Evolutionary conservation across 2,888 invertebrate species (phyloP).

Genomic region (Drosophila fulvimacula): DNA sequence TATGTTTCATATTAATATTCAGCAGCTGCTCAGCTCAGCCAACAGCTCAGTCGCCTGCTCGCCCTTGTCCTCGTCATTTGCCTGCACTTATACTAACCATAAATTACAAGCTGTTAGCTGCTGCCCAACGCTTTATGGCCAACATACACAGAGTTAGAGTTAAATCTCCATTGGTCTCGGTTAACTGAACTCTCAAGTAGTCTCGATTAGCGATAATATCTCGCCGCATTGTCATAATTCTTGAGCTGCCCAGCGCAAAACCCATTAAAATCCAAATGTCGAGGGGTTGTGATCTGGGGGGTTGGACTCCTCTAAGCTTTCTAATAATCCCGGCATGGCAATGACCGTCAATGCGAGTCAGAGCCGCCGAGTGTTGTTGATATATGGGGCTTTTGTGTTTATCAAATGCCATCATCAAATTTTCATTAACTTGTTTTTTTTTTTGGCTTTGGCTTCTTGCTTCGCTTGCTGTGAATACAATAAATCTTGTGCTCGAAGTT

Average conservation of each 20-base stretch:
- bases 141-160: slow-evolving; percentile 6
- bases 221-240: slow-evolving; percentile 79
- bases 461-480: slow-evolving; percentile 36
- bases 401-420: slow-evolving; percentile 77
- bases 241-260: slow-evolving; percentile 65
- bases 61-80: slow-evolving; percentile 42
- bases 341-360: slow-evolving; percentile 45
- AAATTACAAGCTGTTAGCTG: slow-evolving; percentile 58
- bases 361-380: slow-evolving; percentile 39
- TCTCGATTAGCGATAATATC: slow-evolving; percentile 77
- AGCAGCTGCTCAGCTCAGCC: slow-evolving; percentile 19
- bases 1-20: slow-evolving; percentile 57
- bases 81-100: slow-evolving; percentile 68
- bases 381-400: slow-evolving; percentile 68
- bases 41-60: neutral
- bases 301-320: slow-evolving; percentile 40
- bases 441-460: slow-evolving; percentile 6
- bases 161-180: slow-evolving; percentile 63
- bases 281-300: slow-evolving; percentile 6
- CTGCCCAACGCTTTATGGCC: slow-evolving; percentile 31
- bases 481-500: slow-evolving; percentile 61
- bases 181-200: slow-evolving; percentile 77
- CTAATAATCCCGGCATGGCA: slow-evolving; percentile 71
- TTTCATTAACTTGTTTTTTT: slow-evolving; percentile 76
- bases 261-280: slow-evolving; percentile 69